A percentile compares a stretch with the other conserved stretches of the same genome.
phyloP scores from a whole-genome alignment of 2,888 invertebrate species.

The Platycheirus rosarum region DNA sequence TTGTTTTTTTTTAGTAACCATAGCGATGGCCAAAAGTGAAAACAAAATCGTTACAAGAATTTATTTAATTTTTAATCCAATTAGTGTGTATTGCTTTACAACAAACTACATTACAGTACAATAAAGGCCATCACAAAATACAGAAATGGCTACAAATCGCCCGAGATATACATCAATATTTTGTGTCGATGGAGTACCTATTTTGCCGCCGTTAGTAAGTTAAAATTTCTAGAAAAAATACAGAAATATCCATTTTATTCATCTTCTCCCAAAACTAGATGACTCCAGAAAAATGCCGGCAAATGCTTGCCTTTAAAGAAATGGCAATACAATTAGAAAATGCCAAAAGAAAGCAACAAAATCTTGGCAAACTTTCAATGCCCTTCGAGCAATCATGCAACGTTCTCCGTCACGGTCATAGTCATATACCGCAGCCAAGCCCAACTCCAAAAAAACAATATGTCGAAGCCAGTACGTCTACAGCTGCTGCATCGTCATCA shows the following conservation, averaged over 20 bases:
- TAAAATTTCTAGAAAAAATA: background rate
- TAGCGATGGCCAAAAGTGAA: slow-evolving; percentile 65
- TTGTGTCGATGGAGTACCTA: slow-evolving; percentile 81
- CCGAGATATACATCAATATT: slow-evolving; percentile 77
- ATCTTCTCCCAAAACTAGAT: slow-evolving; percentile 76
- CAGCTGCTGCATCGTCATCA: slow-evolving; percentile 3
- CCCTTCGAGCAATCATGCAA: slow-evolving; percentile 38
- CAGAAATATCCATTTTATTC: background rate
- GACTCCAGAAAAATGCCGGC: slow-evolving; percentile 78
- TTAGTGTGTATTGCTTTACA: slow-evolving; percentile 55
- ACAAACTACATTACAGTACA: slow-evolving; percentile 7
- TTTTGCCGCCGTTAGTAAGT: slow-evolving; percentile 81
- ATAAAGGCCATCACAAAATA: background rate
- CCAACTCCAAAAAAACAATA: slow-evolving; percentile 44
- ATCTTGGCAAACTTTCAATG: background rate
- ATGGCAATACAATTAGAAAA: slow-evolving; percentile 78
- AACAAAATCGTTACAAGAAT: slow-evolving; percentile 69
- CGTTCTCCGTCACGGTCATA: slow-evolving; percentile 66
- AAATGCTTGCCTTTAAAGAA: slow-evolving; percentile 78
- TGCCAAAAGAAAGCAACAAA: slow-evolving; percentile 12
- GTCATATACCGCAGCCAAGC: slow-evolving; percentile 65
- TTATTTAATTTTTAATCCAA: slow-evolving; percentile 72
- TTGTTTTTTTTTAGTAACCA: slow-evolving; percentile 55
- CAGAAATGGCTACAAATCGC: slow-evolving; percentile 61
- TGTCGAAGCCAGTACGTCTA: slow-evolving; percentile 11